Conservation (phyloP, 2,888 invertebrate species). For the Spicauda simplicius region DNA sequence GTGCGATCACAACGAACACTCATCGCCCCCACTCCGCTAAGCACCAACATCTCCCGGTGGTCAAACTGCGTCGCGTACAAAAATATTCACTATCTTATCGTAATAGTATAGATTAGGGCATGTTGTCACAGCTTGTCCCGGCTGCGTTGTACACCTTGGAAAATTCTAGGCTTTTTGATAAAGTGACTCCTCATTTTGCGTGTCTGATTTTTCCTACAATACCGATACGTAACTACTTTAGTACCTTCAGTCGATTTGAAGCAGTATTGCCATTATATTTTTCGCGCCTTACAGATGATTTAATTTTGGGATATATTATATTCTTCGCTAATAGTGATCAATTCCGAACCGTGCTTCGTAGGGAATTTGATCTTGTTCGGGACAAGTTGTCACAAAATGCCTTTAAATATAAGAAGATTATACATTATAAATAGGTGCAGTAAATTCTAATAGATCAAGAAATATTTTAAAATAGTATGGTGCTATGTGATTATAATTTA, state of each 20-base stretch:
- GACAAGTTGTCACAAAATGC: constrained; percentile 11
- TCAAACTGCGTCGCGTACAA: constrained; percentile 64
- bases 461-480: constrained; percentile 12
- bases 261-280: no score
- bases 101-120: constrained; percentile 17
- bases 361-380: not conserved
- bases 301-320: no score
- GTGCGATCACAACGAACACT: constrained; percentile 61
- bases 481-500: constrained; percentile 13
- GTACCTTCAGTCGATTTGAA: no score
- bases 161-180: not conserved
- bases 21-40: constrained; percentile 59
- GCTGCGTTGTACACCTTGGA: not conserved
- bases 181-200: not conserved
- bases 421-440: constrained; percentile 33
- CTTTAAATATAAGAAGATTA: constrained; percentile 26
- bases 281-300: no score
- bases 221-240: no score
- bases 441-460: constrained; percentile 30
- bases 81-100: constrained; percentile 51
- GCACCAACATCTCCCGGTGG: constrained; percentile 80
- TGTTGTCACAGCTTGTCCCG: not conserved
- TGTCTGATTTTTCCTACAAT: not conserved
- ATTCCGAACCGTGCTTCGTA: no score
- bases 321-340: no score